Conservation (phyloP, 2,888 invertebrate genomes). For the Agriotes lineatus region DNA sequence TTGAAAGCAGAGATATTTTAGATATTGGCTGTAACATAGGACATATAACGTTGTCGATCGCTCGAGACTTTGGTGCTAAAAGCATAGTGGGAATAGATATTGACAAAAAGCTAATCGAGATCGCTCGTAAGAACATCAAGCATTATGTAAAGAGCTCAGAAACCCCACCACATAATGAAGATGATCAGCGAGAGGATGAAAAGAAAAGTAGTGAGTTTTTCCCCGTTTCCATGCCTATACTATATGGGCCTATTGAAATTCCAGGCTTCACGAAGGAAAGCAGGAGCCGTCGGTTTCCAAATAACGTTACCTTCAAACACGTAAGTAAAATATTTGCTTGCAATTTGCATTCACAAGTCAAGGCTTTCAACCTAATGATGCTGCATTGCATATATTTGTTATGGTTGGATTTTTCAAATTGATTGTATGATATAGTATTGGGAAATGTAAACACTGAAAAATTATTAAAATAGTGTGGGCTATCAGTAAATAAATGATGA, state of each 20-base stretch:
- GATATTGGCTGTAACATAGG: slow-evolving; percentile 99
- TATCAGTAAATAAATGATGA: no score
- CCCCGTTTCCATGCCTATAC: slow-evolving; percentile 89
- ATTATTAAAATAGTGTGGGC: no score
- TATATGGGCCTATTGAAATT: slow-evolving; percentile 85
- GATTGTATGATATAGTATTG: no score
- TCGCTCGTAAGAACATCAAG: slow-evolving; percentile 80
- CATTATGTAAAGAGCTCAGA: slow-evolving; percentile 72
- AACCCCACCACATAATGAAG: slow-evolving; percentile 54
- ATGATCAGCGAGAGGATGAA: slow-evolving; percentile 33
- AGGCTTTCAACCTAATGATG: no score
- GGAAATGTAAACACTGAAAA: no score
- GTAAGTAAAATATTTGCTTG: slow-evolving; percentile 66
- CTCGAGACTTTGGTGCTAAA: slow-evolving; percentile 85
- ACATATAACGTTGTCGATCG: slow-evolving; percentile 91
- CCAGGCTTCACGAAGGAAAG: slow-evolving; percentile 66
- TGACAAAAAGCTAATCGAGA: slow-evolving; percentile 85
- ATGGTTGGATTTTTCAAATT: no score
- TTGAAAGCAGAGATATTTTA: slow-evolving; percentile 89
- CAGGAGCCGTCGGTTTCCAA: slow-evolving; percentile 79
- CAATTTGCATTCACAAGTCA: background rate
- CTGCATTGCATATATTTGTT: no score
- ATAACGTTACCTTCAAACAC: slow-evolving; percentile 91
- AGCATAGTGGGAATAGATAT: slow-evolving; percentile 95
- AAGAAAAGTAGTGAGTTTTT: slow-evolving; percentile 72